Evolutionary conservation across 2,797 vertebrate species (phyloP).

Genomic region (Cyclura pinguis): DNA sequence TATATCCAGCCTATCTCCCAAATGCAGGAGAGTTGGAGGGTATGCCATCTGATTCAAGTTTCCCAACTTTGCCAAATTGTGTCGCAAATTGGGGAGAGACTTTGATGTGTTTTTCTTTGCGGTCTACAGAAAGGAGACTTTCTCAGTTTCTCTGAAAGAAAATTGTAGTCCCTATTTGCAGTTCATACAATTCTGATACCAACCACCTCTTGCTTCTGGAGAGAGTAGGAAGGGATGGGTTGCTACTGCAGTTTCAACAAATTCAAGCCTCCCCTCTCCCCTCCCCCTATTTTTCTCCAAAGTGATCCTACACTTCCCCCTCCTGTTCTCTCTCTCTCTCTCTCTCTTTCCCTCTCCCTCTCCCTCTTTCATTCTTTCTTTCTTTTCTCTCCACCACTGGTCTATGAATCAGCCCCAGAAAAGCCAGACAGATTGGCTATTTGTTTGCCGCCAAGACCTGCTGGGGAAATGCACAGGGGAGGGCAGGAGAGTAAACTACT

Average conservation of each 20-base stretch:
- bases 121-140: background rate
- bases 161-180: background rate
- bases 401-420: conserved; percentile 83
- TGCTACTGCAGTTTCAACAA: conserved; percentile 23
- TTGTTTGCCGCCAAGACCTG: conserved; percentile 69
- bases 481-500: background rate
- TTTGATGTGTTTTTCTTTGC: background rate
- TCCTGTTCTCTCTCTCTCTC: conserved; percentile 69
- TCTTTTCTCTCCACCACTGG: conserved; percentile 68
- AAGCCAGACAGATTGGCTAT: conserved; percentile 76
- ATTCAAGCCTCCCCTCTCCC: conserved; percentile 53
- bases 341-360: conserved; percentile 57
- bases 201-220: too few species aligned
- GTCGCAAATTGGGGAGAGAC: background rate
- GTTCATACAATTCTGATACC: too few species aligned
- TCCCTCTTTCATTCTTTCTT: conserved; percentile 20
- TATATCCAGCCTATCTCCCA: too few species aligned
- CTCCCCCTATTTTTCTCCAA: conserved; percentile 71
- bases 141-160: too few species aligned
- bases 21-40: too few species aligned
- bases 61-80: background rate
- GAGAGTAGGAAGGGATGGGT: background rate
- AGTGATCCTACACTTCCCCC: conserved; percentile 64
- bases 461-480: background rate
- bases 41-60: too few species aligned